Evolutionary conservation across 2,113 vertebrate genomes (phyloP).

Genomic region (Apodemus speciosus): DNA sequence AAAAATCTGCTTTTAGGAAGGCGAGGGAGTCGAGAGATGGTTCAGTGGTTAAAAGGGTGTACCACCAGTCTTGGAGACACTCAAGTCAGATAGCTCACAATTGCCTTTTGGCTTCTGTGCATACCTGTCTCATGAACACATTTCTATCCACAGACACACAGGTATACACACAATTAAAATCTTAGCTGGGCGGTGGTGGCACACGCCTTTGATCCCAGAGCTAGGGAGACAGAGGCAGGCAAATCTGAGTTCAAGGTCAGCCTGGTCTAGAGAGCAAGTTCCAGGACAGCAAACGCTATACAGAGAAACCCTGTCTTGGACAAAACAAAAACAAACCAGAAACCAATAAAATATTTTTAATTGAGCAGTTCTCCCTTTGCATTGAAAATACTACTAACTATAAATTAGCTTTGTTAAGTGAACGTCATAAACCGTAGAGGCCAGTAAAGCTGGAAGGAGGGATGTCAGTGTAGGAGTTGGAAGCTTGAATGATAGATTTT

Average conservation of each 20-base stretch:
- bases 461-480: background rate
- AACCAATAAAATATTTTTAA: background rate
- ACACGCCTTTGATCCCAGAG: background rate
- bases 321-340: no score
- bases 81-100: background rate
- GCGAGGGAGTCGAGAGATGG: background rate
- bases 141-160: background rate
- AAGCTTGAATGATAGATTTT: background rate
- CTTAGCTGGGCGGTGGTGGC: background rate
- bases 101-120: background rate
- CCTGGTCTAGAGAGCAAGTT: background rate
- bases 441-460: background rate
- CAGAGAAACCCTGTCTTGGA: background rate
- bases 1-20: background rate
- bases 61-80: background rate
- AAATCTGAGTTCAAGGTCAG: background rate
- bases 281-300: background rate
- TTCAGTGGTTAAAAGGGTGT: background rate
- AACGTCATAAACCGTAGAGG: background rate
- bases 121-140: background rate
- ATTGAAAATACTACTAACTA: background rate
- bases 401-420: slow-evolving; percentile 22
- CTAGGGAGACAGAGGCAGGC: background rate
- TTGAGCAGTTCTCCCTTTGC: background rate
- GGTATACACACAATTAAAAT: background rate